Base-by-base conservation (phyloP, 2,113 vertebrate species). In the Pseudopipra pipra region DNA sequence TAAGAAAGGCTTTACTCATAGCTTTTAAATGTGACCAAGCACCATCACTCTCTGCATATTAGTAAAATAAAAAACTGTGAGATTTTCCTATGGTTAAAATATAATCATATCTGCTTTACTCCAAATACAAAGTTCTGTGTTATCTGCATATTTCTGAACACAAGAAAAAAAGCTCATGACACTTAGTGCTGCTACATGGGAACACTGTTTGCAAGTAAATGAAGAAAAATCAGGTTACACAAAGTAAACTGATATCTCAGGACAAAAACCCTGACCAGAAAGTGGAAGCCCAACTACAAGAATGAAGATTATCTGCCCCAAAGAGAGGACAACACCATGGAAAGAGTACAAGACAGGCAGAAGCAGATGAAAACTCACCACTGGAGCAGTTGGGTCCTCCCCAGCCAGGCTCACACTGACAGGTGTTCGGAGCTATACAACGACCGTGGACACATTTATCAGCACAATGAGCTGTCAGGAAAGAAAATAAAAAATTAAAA, bases 371-470 rank as follows among this genome's bases (percentile, higher is more conserved):
- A 56, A 95, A 99, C 99, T 99, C 98, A 99, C 99, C 99, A 96
- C 99, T 99, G 95, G 99, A 99, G 97, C 99, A 99, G 98, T 99
- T 98, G 97, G 98, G 98, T 90, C 99, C 99, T 93, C 99, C 99
- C 99, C 99, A 99, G 94, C 99, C 99, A 33, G 99, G 99, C 98
- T 99, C 99, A 96, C 99, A 99, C 97, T 99, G 99, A 98, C 99
- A 99, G 99, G 99, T 99, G 99, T 99, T 99, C 39, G 99, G 99
- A 98, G 99, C 99, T 94, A 99, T 97, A 58, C 99, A 99, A 71
- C 98, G 99, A 85, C 99, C 99, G 3, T 99, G 99, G 93, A 99
- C 98, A 76, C 99, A 99, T 98, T 98, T 99, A 97, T 99, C 99
- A 97, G 98, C 96, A 96, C 99, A 99, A 93, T 99, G 98, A 96